phyloP scores from a whole-genome alignment of 2,113 vertebrate species.

The Progne subis region DNA sequence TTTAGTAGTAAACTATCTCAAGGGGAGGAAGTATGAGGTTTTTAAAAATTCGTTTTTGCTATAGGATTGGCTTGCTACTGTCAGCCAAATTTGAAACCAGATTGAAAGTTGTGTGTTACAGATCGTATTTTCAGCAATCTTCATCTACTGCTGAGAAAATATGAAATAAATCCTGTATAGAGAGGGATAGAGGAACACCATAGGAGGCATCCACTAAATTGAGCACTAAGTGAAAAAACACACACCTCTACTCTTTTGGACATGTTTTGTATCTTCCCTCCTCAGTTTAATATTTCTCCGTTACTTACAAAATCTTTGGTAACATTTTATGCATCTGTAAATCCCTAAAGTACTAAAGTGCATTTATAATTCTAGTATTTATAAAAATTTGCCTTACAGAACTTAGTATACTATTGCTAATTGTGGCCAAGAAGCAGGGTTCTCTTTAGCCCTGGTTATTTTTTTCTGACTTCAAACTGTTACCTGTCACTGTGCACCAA shows the following conservation, averaged over 20 bases:
- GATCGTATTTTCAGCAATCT: background rate
- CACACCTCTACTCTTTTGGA: background rate
- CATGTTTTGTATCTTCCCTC: background rate
- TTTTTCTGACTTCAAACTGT: background rate
- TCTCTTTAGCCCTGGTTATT: background rate
- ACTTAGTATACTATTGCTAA: background rate
- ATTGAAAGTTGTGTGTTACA: background rate
- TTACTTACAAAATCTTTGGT: background rate
- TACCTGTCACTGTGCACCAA: background rate
- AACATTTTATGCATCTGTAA: background rate
- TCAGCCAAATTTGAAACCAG: constrained; percentile 10
- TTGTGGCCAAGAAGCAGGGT: background rate
- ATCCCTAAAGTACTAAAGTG: background rate
- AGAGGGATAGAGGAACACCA: background rate
- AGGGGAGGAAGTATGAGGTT: background rate
- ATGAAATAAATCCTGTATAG: background rate
- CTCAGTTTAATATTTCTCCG: background rate
- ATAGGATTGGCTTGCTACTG: background rate
- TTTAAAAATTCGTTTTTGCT: background rate
- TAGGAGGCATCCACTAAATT: background rate
- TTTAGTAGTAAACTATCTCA: background rate
- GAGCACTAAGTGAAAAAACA: background rate
- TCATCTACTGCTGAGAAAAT: background rate
- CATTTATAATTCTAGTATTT: background rate
- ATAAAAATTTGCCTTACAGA: background rate